Percentiles rank a stretch among this genome's conserved stretches.
Evolutionary conservation across 2,113 vertebrate species (phyloP).

Genomic region (Rattus norvegicus): DNA sequence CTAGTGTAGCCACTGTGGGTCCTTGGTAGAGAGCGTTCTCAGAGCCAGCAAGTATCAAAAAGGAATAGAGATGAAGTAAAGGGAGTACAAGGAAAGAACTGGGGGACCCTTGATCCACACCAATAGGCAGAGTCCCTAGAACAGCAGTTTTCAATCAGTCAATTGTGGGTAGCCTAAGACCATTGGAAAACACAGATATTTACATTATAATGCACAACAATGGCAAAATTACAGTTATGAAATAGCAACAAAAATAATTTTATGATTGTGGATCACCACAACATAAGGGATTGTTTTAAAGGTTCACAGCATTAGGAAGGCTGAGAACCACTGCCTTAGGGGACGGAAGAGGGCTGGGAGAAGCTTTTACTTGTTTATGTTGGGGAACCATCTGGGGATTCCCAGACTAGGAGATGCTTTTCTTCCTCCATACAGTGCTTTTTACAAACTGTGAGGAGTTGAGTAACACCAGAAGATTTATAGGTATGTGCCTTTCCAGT

Average conservation of each 20-base stretch:
- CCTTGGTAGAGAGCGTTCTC: background rate
- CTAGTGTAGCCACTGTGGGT: background rate
- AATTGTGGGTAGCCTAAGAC: background rate
- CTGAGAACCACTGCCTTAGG: background rate
- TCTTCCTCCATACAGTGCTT: conserved; percentile 81
- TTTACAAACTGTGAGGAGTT: conserved; percentile 86
- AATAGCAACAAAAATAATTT: background rate
- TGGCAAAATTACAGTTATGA: background rate
- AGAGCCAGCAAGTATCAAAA: background rate
- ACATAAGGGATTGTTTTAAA: background rate
- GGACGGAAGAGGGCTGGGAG: background rate
- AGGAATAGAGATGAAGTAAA: background rate
- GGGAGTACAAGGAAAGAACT: background rate
- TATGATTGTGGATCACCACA: background rate
- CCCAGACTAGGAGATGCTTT: conserved; percentile 77
- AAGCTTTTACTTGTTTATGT: conserved; percentile 65
- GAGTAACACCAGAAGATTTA: conserved; percentile 81
- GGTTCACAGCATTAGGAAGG: background rate
- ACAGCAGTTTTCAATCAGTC: background rate
- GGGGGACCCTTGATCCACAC: background rate
- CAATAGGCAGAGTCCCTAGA: background rate
- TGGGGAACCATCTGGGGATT: conserved; percentile 80
- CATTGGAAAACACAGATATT: background rate
- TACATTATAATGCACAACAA: background rate
- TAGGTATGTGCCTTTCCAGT: conserved; percentile 84